Evolutionary conservation across 2,113 vertebrate species (phyloP).

Genomic region (Syrmaticus mikado): DNA sequence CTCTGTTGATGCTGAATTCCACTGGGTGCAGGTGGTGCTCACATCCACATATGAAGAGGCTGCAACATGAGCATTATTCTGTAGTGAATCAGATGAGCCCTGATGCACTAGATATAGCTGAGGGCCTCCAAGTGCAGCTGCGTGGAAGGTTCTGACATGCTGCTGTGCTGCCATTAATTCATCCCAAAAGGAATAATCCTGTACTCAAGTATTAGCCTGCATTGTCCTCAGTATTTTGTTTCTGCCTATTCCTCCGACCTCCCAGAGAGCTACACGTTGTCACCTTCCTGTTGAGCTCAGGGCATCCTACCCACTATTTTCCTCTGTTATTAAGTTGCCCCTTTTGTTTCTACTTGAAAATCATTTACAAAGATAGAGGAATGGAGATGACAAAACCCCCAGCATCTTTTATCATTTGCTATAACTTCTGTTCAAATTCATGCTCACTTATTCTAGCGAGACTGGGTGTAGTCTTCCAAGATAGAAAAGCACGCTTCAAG

Average conservation of each 20-base stretch:
- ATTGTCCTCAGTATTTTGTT: neutral
- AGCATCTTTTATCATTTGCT: neutral
- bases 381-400: neutral
- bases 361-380: neutral
- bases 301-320: neutral
- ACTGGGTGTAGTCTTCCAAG: neutral
- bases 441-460: neutral
- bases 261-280: neutral
- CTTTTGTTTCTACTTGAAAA: neutral
- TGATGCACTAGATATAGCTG: neutral
- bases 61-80: neutral
- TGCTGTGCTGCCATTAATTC: neutral
- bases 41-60: neutral
- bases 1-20: neutral
- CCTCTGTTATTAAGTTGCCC: neutral
- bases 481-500: neutral
- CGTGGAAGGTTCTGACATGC: neutral
- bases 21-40: neutral
- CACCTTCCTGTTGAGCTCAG: neutral
- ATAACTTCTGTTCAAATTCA: neutral
- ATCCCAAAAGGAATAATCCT: neutral
- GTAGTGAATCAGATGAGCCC: neutral
- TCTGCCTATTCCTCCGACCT: neutral
- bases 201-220: neutral
- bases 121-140: neutral